phyloP scores from a whole-genome alignment of 1,140 invertebrate genomes.

The Bombus pascuorum region DNA sequence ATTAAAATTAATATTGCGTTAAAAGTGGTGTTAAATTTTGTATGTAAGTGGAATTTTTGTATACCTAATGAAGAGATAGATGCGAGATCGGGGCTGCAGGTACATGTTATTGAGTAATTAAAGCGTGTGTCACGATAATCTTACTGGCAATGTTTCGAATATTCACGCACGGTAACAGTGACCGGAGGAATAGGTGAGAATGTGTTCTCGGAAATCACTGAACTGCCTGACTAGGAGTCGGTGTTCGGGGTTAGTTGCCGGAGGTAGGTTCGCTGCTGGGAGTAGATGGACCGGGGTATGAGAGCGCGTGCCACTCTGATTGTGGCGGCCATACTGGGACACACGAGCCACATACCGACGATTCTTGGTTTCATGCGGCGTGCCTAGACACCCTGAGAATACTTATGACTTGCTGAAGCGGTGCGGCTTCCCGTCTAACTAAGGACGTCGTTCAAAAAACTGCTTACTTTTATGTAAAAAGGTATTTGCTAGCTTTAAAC shows the following conservation, averaged over 20 bases:
- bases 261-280: slow-evolving; percentile 14
- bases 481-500: too few relatives aligned
- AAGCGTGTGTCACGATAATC: neutral
- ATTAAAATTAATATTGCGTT: too few relatives aligned
- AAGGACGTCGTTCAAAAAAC: slow-evolving; percentile 7
- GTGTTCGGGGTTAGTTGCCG: slow-evolving; percentile 35
- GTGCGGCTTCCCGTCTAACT: neutral
- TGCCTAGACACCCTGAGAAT: slow-evolving; percentile 71
- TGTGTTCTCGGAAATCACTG: slow-evolving; percentile 30
- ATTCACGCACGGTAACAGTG: neutral
- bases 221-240: slow-evolving; percentile 7
- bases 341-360: slow-evolving; percentile 74
- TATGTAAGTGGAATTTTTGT: too few relatives aligned
- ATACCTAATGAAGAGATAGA: neutral
- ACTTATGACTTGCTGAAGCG: slow-evolving; percentile 63
- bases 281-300: slow-evolving; percentile 59
- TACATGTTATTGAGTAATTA: neutral
- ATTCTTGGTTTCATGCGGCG: slow-evolving; percentile 72
- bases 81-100: too few relatives aligned
- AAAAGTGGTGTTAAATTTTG: too few relatives aligned
- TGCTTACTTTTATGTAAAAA: neutral
- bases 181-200: slow-evolving; percentile 14
- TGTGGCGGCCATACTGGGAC: slow-evolving; percentile 72
- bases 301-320: slow-evolving; percentile 75
- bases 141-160: slow-evolving; percentile 8